Evolutionary conservation across 2,888 invertebrate genomes (phyloP).

Genomic region (Tenthredo scrophulariae): DNA sequence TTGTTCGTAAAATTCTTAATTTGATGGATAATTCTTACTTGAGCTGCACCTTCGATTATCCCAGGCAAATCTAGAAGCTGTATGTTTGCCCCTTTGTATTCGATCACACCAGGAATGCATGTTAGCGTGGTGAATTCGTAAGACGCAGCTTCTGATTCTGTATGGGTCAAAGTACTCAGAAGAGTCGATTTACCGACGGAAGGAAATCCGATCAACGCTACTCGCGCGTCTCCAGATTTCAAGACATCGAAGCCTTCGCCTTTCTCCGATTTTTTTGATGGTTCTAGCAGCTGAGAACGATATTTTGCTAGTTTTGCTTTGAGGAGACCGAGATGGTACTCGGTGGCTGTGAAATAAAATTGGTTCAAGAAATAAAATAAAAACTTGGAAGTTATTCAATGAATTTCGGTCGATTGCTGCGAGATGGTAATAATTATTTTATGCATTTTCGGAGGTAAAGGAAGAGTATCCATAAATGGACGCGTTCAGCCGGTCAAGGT

Average conservation of each 20-base stretch:
- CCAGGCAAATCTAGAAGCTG: conserved; percentile 99
- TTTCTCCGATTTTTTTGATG: conserved; percentile 95
- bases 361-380: conserved; percentile 47
- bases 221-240: conserved; percentile 99
- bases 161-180: conserved; percentile 95
- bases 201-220: conserved; percentile 98
- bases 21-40: conserved; percentile 78
- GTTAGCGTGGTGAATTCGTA: conserved; percentile 99
- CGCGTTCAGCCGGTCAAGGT: background rate
- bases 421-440: background rate
- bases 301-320: conserved; percentile 98
- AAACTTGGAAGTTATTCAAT: background rate
- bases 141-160: conserved; percentile 97
- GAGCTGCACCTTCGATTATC: conserved; percentile 99
- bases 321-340: conserved; percentile 98
- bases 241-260: conserved; percentile 99
- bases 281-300: conserved; percentile 95
- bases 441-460: background rate
- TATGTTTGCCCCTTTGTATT: conserved; percentile 99
- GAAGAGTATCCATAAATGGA: background rate
- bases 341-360: conserved; percentile 88
- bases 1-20: background rate
- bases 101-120: conserved; percentile 99
- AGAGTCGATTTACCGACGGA: conserved; percentile 99
- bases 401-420: background rate